A percentile compares a stretch with the other conserved stretches of the same genome.
phyloP scores from a whole-genome alignment of 2,888 invertebrate species.

The Ischnura elegans region DNA sequence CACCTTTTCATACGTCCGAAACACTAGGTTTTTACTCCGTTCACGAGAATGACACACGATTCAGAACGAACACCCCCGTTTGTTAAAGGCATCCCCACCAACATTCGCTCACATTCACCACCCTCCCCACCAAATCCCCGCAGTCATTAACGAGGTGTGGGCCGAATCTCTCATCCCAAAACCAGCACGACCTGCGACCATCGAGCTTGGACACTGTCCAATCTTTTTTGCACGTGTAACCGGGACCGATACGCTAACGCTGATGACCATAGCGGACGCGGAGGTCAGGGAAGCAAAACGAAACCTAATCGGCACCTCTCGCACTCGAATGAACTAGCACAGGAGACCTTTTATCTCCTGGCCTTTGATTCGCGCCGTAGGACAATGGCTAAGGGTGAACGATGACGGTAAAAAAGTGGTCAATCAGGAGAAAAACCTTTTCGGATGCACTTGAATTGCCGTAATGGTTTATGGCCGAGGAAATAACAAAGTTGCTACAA shows the following conservation, averaged over 20 bases:
- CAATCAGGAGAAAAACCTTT: neutral
- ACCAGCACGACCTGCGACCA: neutral
- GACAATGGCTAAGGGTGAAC: neutral
- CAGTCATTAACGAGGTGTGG: neutral
- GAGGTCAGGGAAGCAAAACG: neutral
- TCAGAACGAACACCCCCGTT: neutral
- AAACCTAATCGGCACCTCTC: neutral
- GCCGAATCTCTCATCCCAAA: neutral
- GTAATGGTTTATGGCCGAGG: neutral
- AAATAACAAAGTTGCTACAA: neutral
- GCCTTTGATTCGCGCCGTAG: neutral
- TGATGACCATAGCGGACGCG: neutral
- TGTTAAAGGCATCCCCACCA: neutral
- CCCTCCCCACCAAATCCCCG: neutral
- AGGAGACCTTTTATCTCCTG: neutral
- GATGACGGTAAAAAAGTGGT: neutral
- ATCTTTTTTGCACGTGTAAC: neutral
- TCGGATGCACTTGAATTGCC: neutral
- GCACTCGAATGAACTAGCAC: neutral
- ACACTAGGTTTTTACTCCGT: no score
- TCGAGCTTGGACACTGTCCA: neutral
- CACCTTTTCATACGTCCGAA: no score
- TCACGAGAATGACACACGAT: no score
- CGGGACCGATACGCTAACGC: neutral
- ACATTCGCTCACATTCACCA: neutral